A percentile compares a stretch with the other conserved stretches of the same genome.
phyloP scores from a whole-genome alignment of 2,888 invertebrate genomes.

The Athalia circularis region DNA sequence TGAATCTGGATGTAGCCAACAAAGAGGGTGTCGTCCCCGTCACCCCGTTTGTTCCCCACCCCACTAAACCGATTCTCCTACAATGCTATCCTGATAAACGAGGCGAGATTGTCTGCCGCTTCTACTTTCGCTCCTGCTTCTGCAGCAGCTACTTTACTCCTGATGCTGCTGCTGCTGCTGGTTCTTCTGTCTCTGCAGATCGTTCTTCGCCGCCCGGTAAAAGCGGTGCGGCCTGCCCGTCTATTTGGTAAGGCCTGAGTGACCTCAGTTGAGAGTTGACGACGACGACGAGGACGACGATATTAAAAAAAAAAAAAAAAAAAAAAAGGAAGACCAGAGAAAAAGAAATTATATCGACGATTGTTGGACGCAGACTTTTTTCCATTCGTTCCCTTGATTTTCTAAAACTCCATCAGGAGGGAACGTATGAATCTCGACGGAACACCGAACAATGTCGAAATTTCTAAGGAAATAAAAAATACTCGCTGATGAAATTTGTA shows the following conservation, averaged over 20 bases:
- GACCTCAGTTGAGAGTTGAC: conserved; percentile 7
- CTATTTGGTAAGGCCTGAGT: conserved; percentile 10
- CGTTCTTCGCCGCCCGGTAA: conserved; percentile 33
- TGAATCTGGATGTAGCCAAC: conserved; percentile 67
- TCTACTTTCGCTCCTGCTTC: conserved; percentile 51
- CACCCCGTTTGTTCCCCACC: conserved; percentile 51
- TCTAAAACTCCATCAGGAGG: too few relatives aligned
- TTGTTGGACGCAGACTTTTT: conserved; percentile 53
- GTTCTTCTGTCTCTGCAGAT: conserved; percentile 45
- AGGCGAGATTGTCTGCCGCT: conserved; percentile 70
- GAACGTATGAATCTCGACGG: background rate
- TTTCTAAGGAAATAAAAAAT: too few relatives aligned
- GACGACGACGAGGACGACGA: background rate
- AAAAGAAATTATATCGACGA: conserved; percentile 18
- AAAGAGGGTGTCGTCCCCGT: conserved; percentile 67
- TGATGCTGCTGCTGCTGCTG: conserved; percentile 8
- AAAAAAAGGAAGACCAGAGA: background rate
- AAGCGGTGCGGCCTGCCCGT: conserved; percentile 5
- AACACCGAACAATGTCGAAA: too few relatives aligned
- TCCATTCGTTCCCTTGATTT: background rate
- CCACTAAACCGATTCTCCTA: conserved; percentile 64
- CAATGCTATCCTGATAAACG: conserved; percentile 72
- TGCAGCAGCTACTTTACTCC: conserved; percentile 34
- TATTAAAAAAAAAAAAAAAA: too few relatives aligned
- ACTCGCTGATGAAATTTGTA: too few relatives aligned